phyloP scores from a whole-genome alignment of 2,888 invertebrate genomes.

The Clusia tigrina region DNA sequence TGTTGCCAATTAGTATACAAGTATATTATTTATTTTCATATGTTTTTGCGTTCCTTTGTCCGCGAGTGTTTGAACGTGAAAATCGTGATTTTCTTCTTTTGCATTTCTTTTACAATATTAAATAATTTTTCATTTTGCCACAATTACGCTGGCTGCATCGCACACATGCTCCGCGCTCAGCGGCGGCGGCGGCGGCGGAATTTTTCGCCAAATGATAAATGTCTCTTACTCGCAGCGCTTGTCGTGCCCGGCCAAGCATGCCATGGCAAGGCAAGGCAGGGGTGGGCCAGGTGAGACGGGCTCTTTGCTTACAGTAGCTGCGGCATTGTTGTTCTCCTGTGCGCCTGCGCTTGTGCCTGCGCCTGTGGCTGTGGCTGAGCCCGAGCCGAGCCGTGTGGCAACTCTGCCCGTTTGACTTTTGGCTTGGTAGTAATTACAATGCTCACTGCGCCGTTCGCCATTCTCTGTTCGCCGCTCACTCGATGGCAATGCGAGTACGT shows the following conservation, averaged over 20 bases:
- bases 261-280: too few relatives aligned
- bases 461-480: not conserved
- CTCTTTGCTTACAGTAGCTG: not conserved
- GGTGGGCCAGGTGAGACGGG: not conserved
- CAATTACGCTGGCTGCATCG: not conserved
- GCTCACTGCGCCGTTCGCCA: not conserved
- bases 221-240: not conserved
- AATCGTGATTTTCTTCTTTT: slow-evolving; percentile 3
- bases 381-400: not conserved
- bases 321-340: too few relatives aligned
- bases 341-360: too few relatives aligned
- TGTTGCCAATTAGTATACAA: not conserved
- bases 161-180: not conserved
- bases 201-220: not conserved
- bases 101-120: not conserved
- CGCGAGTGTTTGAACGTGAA: not conserved
- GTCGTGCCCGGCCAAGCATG: too few relatives aligned
- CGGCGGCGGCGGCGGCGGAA: too few relatives aligned
- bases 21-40: not conserved
- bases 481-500: not conserved
- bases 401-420: not conserved
- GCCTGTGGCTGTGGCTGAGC: not conserved
- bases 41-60: not conserved
- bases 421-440: not conserved
- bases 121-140: slow-evolving; percentile 7